Base-by-base conservation (phyloP, 2,797 vertebrate genomes). In the Danio aesculapii region DNA sequence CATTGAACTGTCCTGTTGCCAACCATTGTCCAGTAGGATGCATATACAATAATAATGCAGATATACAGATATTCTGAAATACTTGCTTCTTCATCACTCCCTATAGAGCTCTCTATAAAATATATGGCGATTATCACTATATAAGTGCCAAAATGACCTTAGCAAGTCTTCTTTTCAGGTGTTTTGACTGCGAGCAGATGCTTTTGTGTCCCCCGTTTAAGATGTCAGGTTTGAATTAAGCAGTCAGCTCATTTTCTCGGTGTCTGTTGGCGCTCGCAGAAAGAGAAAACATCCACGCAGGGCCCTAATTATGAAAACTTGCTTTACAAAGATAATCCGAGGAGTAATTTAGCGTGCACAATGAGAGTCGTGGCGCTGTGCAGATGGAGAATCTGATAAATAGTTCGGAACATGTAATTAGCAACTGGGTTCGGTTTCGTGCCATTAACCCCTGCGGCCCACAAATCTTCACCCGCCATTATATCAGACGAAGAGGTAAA, bases 341-440 rank as follows among this genome's bases (percentile, higher is more conserved):
- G 96, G 96, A 98, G 97, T 98, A 98, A 97, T 98, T 99, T 98
- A 97, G 96, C 96, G 96, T 97, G 97, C 96, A 98, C 96, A 97
- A 97, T 93, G 92, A 93, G 92, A 91, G 92, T 88, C 89, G 91
- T 96, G 95, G 95, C 95, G 95, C 95, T 90, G 95, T 92, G 94
- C 97, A 98, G 97, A 98, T 98, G 97, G 96, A 97, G 94, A 95
- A 95, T 96, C 96, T 98, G 97, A 99, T 98, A 97, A 98, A 99
- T 98, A 97, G 97, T 98, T 98, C 95, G 97, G 96, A 98, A 98
- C 95, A 95, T 97, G 95, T 97, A 99, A 98, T 98, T 99, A 98
- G 97, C 96, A 93, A 95, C 95, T 96, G 95, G 95, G 93, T 94
- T 84, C 94, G 95, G 96, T 97, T 98, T 97, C 97, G 97, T 98